Conservation (phyloP, 1,140 invertebrate genomes). For the Zaprionus tsacasi region DNA sequence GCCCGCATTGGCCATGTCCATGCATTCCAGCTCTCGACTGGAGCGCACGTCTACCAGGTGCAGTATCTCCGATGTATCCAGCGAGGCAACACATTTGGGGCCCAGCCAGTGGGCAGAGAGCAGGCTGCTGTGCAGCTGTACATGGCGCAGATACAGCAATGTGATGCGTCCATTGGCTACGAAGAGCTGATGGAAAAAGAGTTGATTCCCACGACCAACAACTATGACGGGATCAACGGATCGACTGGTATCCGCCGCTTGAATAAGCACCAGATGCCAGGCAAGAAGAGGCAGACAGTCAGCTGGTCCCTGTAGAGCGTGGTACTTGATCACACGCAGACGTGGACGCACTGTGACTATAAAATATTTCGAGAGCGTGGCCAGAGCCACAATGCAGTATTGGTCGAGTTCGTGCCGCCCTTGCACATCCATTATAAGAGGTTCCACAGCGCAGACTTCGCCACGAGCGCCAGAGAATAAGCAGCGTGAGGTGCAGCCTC, state of each 20-base stretch:
- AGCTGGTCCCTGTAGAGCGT: constrained; percentile 86
- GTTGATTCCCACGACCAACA: constrained; percentile 90
- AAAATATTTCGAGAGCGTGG: constrained; percentile 95
- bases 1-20: constrained; percentile 93
- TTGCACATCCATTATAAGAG: constrained; percentile 89
- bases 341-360: constrained; percentile 93
- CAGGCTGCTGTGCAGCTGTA: constrained; percentile 88
- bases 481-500: constrained; percentile 94
- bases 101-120: constrained; percentile 95
- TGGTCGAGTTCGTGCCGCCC: constrained; percentile 90
- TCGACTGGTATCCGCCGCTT: constrained; percentile 89
- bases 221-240: constrained; percentile 94
- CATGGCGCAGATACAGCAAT: constrained; percentile 86
- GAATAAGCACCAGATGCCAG: constrained; percentile 96
- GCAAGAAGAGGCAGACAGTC: constrained; percentile 93
- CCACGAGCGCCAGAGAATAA: constrained; percentile 97
- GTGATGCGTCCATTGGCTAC: constrained; percentile 74
- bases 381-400: constrained; percentile 94
- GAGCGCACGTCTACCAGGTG: constrained; percentile 95
- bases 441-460: constrained; percentile 95
- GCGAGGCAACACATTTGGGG: constrained; percentile 91
- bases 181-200: constrained; percentile 89
- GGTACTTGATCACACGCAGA: constrained; percentile 85
- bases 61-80: constrained; percentile 94
- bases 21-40: constrained; percentile 92